Evolutionary conservation across 2,113 vertebrate species (phyloP).

Genomic region (Thinocorus orbignyianus): DNA sequence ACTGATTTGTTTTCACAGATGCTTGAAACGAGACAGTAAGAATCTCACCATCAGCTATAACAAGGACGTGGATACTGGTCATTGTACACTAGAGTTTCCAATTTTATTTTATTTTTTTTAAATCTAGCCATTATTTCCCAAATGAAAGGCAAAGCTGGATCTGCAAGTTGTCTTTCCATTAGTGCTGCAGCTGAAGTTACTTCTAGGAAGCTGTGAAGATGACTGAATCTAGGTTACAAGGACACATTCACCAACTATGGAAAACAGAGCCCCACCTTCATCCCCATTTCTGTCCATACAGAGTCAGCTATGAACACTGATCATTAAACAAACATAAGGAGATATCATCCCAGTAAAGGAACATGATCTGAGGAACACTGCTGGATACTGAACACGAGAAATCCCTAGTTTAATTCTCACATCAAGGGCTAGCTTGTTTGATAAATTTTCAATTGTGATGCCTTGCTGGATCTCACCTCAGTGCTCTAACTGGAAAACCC

Average conservation of each 20-base stretch:
- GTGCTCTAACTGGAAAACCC: neutral
- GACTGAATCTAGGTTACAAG: neutral
- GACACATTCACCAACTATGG: neutral
- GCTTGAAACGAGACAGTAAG: neutral
- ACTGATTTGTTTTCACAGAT: neutral
- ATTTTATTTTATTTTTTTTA: neutral
- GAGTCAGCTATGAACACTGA: no score
- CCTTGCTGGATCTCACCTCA: neutral
- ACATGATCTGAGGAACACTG: rapidly evolving
- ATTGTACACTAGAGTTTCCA: neutral
- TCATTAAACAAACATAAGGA: neutral
- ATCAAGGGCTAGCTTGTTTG: neutral
- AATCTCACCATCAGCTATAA: neutral
- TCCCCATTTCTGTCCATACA: neutral
- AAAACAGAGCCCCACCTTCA: neutral
- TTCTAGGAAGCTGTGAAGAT: neutral
- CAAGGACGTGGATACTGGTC: neutral
- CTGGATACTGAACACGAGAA: neutral
- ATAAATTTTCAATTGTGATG: neutral
- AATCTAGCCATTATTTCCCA: neutral
- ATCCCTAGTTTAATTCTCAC: neutral
- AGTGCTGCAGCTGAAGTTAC: neutral
- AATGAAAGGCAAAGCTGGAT: neutral
- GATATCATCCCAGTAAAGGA: neutral
- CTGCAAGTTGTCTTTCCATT: neutral